Evolutionary conservation across 1,140 invertebrate genomes (phyloP).

Genomic region (Radopholus similis): DNA sequence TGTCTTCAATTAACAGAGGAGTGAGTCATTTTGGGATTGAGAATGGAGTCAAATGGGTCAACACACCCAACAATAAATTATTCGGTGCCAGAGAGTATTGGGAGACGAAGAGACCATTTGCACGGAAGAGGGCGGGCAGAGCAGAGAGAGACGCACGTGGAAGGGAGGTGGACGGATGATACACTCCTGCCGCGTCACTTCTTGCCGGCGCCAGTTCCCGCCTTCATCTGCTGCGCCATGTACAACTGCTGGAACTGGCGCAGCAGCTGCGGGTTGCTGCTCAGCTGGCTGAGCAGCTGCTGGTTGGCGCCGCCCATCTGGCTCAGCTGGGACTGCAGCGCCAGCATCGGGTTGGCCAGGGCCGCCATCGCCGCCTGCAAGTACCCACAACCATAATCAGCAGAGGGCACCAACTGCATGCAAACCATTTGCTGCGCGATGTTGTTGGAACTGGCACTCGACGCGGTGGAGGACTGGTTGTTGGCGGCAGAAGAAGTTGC

Average conservation of each 20-base stretch:
- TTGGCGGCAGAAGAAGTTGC: neutral
- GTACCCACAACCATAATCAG: neutral
- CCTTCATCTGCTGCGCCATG: slow-evolving; percentile 25
- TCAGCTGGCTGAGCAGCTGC: slow-evolving; percentile 27
- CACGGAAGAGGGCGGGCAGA: too few species aligned
- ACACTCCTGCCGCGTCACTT: too few species aligned
- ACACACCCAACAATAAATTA: too few species aligned
- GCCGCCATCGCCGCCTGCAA: neutral
- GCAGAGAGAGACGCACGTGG: too few species aligned
- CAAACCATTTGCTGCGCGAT: slow-evolving; percentile 18
- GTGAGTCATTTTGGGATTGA: too few species aligned
- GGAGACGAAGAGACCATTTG: too few species aligned
- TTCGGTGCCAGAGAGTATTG: too few species aligned
- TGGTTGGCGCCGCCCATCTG: slow-evolving; percentile 16
- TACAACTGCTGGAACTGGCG: slow-evolving; percentile 35
- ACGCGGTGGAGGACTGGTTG: neutral
- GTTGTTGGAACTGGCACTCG: slow-evolving; percentile 19
- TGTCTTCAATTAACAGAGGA: too few species aligned
- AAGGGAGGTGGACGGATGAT: too few species aligned
- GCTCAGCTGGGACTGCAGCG: slow-evolving; percentile 10
- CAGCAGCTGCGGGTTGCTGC: slow-evolving; percentile 30
- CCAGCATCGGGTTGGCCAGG: slow-evolving; percentile 13
- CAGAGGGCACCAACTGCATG: neutral
- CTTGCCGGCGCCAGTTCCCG: neutral
- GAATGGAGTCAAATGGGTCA: too few species aligned